Evolutionary conservation across 2,797 vertebrate species (phyloP), one percentile per base, ranked within the genome.

Genomic region (Trachops cirrhosus): DNA sequence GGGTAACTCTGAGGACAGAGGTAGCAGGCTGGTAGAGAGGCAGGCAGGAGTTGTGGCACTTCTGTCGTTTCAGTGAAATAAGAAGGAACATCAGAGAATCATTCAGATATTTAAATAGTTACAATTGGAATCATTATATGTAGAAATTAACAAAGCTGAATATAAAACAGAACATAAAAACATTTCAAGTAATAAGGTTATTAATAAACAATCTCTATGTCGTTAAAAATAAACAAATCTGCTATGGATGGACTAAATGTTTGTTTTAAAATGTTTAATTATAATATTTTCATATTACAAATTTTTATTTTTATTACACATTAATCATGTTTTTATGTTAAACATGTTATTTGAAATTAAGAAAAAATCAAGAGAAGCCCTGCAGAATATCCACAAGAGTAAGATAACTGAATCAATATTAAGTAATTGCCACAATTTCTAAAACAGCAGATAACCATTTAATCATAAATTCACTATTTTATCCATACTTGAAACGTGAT

Each of bases 341-440:
- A 22, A 54, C 29, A 78, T 18, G 37, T 83, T 77, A 52, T 48
- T 24, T 82, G 64, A 88, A 57, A 75, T 41, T n/a, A 37, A 37
- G 34, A 59, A n/a, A 57, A 19, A 19, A 71, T 5, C 62, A 86
- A 67, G 37, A 70, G 6, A 89, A 78, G 6, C 6, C 6, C 16
- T 92, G 3, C 9, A 73, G 6, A 89, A 52, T 62, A 93, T 50
- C 14, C 18, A 89, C 29, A 94, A 86, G 6, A 6, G 64, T 67
- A 91, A 95, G 52, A 93, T 88, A 95, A 91, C 0, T 52, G 10
- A 77, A 87, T 86, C 21, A 78, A 52, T 46, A 77, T 85, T 70
- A 88, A 85, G 3, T 84, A 70, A 54, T 89, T 91, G 24, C 12
- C 24, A 91, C 14, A 91, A 91, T 80, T 85, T 77, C 83, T 59